Evolutionary conservation across 2,113 vertebrate species (phyloP), one percentile per base, ranked within the genome.

Genomic region (Varanus komodoensis): DNA sequence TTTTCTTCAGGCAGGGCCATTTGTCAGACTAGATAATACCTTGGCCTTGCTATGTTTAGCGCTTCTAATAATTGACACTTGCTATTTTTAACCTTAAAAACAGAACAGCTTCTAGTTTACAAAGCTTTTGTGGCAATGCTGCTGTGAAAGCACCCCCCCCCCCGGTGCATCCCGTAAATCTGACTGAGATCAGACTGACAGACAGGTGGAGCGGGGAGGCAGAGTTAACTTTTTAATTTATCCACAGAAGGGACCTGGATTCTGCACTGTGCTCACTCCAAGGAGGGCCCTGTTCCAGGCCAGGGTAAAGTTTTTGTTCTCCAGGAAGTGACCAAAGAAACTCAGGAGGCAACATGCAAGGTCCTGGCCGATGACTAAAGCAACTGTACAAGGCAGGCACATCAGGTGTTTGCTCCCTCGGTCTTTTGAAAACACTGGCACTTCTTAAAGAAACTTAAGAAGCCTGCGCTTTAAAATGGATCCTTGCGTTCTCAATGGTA

Each of bases 21-120:
- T 25, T 34, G 19, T 34, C 19, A 67, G 34, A 64, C 27, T 21
- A 12, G 9, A 4, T 19, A 87, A 21, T 21, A 5, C 77, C 74
- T 68, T 48, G 48, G 44, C 48, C 69, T 29, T 8, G 17, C 57
- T 87, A 79, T 69, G n/a, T n/a, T 67, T 69, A 67, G 57, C 17
- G 14, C 77, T 71, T 34, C 87, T 82, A 34, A 29, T 19, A 54
- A 3, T 69, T 67, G 87, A 3, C 7, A 79, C 48, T 50, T 87
- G 1, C 75, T 88, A 34, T 82, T 54, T 82, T 88, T 88, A 82
- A 54, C 71, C 86, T 50, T 32, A 34, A 79, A 68, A 67, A 32
- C 19, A 7, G 12, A 38, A 57, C 11, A 52, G 23, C 5, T n/a
- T 80, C 75, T 9, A 68, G 25, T 32, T 48, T 68, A 61, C 15